These are phyloP conservation scores for Maniola hyperantus DNA, from an alignment of 2,888 invertebrate species.

Conservation along the genomic window DNA sequence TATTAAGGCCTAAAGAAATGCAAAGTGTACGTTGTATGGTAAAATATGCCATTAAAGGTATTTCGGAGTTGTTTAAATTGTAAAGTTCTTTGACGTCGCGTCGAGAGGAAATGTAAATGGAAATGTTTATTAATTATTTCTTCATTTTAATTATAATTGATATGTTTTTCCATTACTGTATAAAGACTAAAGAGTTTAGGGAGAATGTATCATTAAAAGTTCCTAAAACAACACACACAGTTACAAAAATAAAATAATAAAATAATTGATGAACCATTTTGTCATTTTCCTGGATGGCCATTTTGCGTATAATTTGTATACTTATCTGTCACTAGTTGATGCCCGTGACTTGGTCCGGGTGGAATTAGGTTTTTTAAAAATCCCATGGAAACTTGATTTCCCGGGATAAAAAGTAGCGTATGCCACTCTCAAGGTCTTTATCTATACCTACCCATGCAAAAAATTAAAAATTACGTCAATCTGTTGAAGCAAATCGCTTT, in stretches of 20 bases:
- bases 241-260: not conserved
- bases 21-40: constrained; percentile 19
- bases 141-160: constrained; percentile 25
- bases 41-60: constrained; percentile 31
- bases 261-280: too few species aligned
- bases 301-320: too few species aligned
- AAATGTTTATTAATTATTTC: constrained; percentile 32
- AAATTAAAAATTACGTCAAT: too few species aligned
- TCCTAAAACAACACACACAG: not conserved
- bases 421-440: too few species aligned
- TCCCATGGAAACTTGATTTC: too few species aligned
- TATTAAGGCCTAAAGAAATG: not conserved
- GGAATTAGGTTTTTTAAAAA: too few species aligned
- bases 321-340: too few species aligned
- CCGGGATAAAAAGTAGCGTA: too few species aligned
- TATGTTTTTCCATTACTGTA: constrained; percentile 11
- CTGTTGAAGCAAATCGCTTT: too few species aligned
- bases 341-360: too few species aligned
- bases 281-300: too few species aligned
- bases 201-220: not conserved
- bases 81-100: constrained; percentile 35
- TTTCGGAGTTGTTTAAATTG: constrained; percentile 33
- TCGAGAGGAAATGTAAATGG: constrained; percentile 30
- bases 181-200: not conserved
- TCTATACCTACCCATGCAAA: too few species aligned